Evolutionary conservation across 2,113 vertebrate genomes (phyloP).

Genomic region (Pelecanus crispus): DNA sequence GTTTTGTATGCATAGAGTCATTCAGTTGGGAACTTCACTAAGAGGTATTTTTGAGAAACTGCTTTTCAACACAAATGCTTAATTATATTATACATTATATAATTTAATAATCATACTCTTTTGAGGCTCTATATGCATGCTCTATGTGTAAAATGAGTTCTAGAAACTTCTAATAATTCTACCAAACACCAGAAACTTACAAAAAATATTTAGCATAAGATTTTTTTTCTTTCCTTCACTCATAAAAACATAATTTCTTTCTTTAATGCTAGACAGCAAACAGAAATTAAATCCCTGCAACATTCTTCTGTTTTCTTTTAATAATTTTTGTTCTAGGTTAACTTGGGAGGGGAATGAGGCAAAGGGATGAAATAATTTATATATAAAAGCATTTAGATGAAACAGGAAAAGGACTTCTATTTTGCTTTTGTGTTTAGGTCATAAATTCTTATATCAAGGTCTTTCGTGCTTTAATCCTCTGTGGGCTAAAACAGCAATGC

Average conservation of each 20-base stretch:
- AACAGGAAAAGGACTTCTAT: background rate
- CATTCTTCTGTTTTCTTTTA: background rate
- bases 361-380: background rate
- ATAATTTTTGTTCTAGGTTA: background rate
- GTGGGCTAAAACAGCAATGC: background rate
- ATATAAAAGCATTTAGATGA: background rate
- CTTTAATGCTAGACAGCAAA: background rate
- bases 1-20: background rate
- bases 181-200: background rate
- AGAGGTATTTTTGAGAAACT: background rate
- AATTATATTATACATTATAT: background rate
- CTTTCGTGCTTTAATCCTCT: background rate
- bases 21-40: background rate
- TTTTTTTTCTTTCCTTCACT: background rate
- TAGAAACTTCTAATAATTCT: background rate
- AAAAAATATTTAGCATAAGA: background rate
- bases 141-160: background rate
- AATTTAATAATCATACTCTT: background rate
- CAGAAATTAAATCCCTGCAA: background rate
- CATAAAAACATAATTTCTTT: background rate
- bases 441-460: background rate
- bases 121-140: fast-evolving
- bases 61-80: background rate
- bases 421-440: background rate
- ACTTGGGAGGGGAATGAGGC: background rate